Evolutionary conservation across 2,113 vertebrate genomes (phyloP).

Genomic region (Suricata suricatta): DNA sequence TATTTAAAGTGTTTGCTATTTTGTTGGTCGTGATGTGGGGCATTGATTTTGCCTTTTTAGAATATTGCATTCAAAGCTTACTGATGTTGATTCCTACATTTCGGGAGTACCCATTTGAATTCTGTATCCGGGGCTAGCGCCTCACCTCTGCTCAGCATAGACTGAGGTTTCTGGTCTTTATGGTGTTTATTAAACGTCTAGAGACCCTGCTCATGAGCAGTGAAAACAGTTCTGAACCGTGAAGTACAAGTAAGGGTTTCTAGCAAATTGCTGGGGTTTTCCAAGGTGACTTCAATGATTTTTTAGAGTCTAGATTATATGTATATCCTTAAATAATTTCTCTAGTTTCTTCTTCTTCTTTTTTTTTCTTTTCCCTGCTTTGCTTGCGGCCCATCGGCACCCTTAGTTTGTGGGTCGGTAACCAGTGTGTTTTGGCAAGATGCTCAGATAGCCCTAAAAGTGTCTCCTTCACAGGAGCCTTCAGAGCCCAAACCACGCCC

Average conservation of each 20-base stretch:
- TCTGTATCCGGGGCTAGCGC: background rate
- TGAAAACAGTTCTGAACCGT: background rate
- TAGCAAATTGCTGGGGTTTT: background rate
- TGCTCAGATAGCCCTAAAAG: no score
- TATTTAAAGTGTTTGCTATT: background rate
- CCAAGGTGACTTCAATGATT: background rate
- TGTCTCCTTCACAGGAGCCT: background rate
- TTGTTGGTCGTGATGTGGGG: background rate
- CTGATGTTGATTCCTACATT: background rate
- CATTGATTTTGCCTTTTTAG: background rate
- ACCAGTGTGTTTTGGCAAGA: fast-evolving
- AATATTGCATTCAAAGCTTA: background rate
- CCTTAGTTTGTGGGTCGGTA: fast-evolving
- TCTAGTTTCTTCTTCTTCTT: background rate
- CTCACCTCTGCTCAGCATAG: background rate
- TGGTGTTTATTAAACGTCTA: background rate
- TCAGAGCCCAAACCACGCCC: fast-evolving
- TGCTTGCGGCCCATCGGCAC: fast-evolving
- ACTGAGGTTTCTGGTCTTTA: background rate
- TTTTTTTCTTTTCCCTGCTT: background rate
- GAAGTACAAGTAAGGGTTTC: background rate
- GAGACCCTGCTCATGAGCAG: no score
- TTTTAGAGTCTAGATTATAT: no score
- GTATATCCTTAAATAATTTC: background rate
- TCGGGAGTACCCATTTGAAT: background rate